A percentile compares a stretch with the other conserved stretches of the same genome.
These are phyloP conservation scores for Etheostoma perlongum DNA, from an alignment of 2,797 vertebrate genomes.

Conservation along the genomic window DNA sequence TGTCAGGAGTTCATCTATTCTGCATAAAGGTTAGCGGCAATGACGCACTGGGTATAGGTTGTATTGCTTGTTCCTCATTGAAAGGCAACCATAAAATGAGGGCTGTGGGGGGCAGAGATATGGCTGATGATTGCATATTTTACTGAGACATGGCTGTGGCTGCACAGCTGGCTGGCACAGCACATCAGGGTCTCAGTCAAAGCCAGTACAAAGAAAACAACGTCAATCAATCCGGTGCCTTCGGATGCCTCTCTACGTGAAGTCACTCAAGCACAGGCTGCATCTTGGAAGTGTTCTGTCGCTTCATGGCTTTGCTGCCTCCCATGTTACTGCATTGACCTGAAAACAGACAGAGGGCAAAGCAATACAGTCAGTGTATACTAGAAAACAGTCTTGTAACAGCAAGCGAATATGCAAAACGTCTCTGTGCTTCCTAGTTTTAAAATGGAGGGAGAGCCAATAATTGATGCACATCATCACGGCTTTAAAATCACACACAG, in stretches of 20 bases:
- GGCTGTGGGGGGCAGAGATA: slow-evolving; percentile 47
- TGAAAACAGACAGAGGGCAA: slow-evolving; percentile 43
- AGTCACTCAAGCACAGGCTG: slow-evolving; percentile 16
- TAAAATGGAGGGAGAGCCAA: slow-evolving; percentile 33
- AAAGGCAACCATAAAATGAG: slow-evolving; percentile 73
- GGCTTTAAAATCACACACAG: slow-evolving; percentile 35
- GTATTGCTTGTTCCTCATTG: slow-evolving; percentile 78
- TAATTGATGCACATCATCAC: slow-evolving; percentile 55
- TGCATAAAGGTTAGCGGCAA: slow-evolving; percentile 87
- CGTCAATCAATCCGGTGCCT: slow-evolving; percentile 72
- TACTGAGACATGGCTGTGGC: slow-evolving; percentile 53
- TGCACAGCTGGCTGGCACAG: slow-evolving; percentile 66
- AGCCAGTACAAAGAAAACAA: slow-evolving; percentile 62
- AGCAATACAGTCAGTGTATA: slow-evolving; percentile 30
- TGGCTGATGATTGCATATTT: slow-evolving; percentile 83
- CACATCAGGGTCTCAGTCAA: slow-evolving; percentile 66
- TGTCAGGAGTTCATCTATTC: slow-evolving; percentile 80
- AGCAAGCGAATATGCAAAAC: slow-evolving; percentile 42
- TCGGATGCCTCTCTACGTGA: slow-evolving; percentile 51
- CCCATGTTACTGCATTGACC: slow-evolving; percentile 45
- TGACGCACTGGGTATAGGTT: slow-evolving; percentile 70
- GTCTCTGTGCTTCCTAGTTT: slow-evolving; percentile 32
- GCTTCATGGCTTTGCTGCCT: slow-evolving; percentile 10
- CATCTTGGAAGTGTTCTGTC: slow-evolving; percentile 27
- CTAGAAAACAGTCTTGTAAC: slow-evolving; percentile 40